These are phyloP conservation scores for Phaetusa simplex DNA, from an alignment of 2,113 vertebrate species.

Conservation along the genomic window DNA sequence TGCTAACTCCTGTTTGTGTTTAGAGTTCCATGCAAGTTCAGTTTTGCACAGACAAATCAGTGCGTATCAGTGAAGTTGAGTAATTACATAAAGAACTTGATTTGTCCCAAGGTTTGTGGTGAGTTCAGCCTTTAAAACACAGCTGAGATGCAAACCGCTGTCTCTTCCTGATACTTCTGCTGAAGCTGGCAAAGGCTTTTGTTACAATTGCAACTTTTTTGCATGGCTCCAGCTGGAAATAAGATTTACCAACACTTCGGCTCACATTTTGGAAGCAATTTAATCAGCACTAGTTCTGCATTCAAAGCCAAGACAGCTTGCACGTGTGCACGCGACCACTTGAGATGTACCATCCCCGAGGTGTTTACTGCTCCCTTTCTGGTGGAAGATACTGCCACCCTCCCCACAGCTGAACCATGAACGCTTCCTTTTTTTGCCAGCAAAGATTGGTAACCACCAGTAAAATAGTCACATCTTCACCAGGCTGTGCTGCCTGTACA, in stretches of 20 bases:
- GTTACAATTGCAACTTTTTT: not conserved
- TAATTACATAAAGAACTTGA: not conserved
- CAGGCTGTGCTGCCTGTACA: not conserved
- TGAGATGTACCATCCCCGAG: not conserved
- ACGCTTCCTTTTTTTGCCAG: not conserved
- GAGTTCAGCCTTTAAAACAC: not conserved
- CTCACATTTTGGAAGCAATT: not conserved
- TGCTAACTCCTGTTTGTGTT: not conserved
- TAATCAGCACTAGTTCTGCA: not conserved
- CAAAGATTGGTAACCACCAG: not conserved
- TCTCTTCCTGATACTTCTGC: not conserved
- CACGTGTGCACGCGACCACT: fast-evolving
- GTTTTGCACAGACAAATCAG: not conserved
- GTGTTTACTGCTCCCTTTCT: not conserved
- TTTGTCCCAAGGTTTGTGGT: not conserved
- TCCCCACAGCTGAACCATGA: not conserved
- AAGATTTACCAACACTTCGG: not conserved
- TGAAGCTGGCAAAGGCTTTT: not conserved
- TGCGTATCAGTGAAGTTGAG: not conserved
- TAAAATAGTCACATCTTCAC: not conserved
- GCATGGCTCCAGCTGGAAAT: not conserved
- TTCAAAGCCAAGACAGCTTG: not conserved
- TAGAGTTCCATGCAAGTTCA: fast-evolving
- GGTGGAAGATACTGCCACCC: not conserved
- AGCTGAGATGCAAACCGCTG: not conserved